Evolutionary conservation across 2,113 vertebrate genomes (phyloP).

Genomic region (Leucosticte australis): DNA sequence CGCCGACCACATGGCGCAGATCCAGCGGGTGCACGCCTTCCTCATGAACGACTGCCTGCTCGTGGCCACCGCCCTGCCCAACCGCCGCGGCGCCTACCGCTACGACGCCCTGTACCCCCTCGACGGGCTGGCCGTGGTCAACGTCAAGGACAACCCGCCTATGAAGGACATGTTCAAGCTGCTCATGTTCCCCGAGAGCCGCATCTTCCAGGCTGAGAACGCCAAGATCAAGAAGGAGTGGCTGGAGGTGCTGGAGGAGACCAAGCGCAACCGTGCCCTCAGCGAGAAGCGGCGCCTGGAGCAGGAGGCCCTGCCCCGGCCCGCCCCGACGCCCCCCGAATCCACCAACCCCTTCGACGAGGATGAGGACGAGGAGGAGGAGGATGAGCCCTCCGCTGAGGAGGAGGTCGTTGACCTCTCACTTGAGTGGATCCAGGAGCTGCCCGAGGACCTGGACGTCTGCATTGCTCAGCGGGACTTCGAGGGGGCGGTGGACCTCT

Average conservation of each 20-base stretch:
- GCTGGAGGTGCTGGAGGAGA: constrained; percentile 94
- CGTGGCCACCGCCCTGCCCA: constrained; percentile 90
- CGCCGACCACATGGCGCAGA: constrained; percentile 91
- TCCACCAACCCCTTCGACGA: constrained; percentile 87
- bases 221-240: constrained; percentile 98
- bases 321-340: constrained; percentile 61
- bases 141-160: constrained; percentile 96
- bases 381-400: constrained; percentile 53
- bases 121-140: constrained; percentile 92
- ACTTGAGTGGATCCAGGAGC: constrained; percentile 94
- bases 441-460: constrained; percentile 94
- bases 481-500: constrained; percentile 92
- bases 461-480: constrained; percentile 98
- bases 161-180: constrained; percentile 99
- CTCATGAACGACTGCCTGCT: constrained; percentile 97
- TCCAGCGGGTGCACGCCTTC: constrained; percentile 95
- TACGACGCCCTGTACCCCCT: constrained; percentile 91
- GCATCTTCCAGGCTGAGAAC: constrained; percentile 98
- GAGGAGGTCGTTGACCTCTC: constrained; percentile 86
- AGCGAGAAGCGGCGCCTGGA: constrained; percentile 85
- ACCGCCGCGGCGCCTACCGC: constrained; percentile 87
- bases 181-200: constrained; percentile 96
- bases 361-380: constrained; percentile 60
- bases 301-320: constrained; percentile 74
- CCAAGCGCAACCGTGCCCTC: constrained; percentile 88